Base-by-base conservation (phyloP, 2,797 vertebrate genomes). In the Pangasius larnaudii region DNA sequence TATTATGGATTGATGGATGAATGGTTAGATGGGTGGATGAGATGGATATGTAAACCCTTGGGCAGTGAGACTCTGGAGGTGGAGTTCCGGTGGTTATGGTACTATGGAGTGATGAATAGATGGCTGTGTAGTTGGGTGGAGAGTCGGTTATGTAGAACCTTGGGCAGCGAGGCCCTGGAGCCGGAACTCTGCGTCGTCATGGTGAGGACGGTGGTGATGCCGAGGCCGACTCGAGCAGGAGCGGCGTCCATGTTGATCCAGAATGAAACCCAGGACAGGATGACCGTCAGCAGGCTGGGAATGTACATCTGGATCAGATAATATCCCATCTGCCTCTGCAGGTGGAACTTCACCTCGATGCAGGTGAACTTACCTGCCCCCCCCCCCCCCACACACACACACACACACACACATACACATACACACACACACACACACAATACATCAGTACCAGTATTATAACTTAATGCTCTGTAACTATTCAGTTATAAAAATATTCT, bases 291-390 rank as follows among this genome's bases (percentile, higher is more conserved):
- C 51, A 99, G 95, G 91, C 97, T 98, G 46, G 98, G 98, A 74
- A 99, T 99, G 94, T 99, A 99, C 98, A 99, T 99, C 96, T 99
- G 98, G 94, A 99, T 99, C 92, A 99, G 94, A 93, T 99, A 99
- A 94, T 99, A 99, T 87, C 98, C 98, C 98, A 99, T 99, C 92
- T 99, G 98, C 86, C 98, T 94, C 94, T 99, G 98, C 94, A 99
- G 94, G 94, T 98, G 97, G 96, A 99, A 99, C 91, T 97, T 98
- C 78, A 98, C 98, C 93, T 99, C 97, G 0, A 99, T 99, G 93
- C 98, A 99, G 91, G 98, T 99, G 93, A 99, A 98, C 94, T 98
- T 98, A 91, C 98, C 98, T 99, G 90, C 0, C 42, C n/a, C n/a
- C n/a, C n/a, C n/a, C n/a, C n/a, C n/a, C n/a, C n/a, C n/a, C 30